These are phyloP conservation scores for Neoitamus cyanurus DNA, from an alignment of 2,888 invertebrate species.

Conservation along the genomic window DNA sequence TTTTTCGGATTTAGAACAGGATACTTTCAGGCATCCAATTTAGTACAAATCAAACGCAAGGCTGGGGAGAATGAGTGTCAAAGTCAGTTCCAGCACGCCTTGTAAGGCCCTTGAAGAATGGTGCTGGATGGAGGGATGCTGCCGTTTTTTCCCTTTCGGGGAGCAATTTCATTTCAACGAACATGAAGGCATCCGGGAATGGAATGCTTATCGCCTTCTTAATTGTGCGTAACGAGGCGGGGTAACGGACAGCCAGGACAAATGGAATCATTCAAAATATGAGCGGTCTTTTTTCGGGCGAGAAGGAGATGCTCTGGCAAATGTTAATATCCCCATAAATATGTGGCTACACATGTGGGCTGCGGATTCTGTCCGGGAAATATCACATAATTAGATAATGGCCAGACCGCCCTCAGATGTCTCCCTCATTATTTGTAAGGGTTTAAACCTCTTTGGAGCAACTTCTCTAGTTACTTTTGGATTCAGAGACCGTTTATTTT, in stretches of 20 bases:
- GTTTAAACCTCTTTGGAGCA: neutral
- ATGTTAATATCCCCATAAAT: neutral
- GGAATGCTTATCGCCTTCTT: conserved; percentile 1
- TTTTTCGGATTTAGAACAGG: conserved; percentile 25
- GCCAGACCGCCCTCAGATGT: neutral
- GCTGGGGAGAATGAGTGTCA: conserved; percentile 6
- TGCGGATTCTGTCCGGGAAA: neutral
- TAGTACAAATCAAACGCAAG: conserved; percentile 8
- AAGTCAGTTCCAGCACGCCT: neutral
- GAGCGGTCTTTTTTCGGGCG: neutral
- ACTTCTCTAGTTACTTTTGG: neutral
- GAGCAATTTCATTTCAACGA: neutral
- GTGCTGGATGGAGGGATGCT: neutral
- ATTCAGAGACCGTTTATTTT: neutral
- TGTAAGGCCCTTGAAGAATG: conserved; percentile 5
- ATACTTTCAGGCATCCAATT: neutral
- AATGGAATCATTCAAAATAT: neutral
- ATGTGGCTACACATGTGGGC: neutral
- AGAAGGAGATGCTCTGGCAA: neutral
- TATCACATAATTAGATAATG: neutral
- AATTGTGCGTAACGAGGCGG: neutral
- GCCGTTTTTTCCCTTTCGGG: neutral
- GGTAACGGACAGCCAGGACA: neutral
- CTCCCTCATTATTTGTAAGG: neutral
- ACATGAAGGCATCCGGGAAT: neutral